A percentile compares a stretch with the other conserved stretches of the same genome.
These are phyloP conservation scores for Chondrilla cf. caribensis DNA, from an alignment of 37 sponge, comb jelly and placozoan genomes.

Conservation along the genomic window DNA sequence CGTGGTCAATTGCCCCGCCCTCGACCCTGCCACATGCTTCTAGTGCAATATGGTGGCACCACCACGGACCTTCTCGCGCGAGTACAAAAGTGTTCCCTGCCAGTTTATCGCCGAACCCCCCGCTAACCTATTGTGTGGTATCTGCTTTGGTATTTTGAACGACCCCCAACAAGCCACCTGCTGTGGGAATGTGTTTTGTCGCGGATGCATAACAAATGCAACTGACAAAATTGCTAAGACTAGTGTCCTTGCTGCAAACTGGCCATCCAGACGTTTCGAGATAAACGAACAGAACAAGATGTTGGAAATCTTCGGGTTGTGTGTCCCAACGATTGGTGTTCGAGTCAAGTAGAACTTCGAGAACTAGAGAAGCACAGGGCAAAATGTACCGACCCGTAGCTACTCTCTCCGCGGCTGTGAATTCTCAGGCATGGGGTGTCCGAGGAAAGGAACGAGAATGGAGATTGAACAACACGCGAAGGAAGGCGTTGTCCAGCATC, in stretches of 20 bases:
- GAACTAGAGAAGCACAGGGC: background rate
- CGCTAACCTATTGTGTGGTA: background rate
- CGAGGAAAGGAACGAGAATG: background rate
- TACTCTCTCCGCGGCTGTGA: background rate
- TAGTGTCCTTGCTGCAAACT: background rate
- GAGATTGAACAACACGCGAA: background rate
- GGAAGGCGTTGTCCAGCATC: no score
- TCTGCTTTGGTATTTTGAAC: background rate
- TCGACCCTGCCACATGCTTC: no score
- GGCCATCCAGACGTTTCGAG: background rate
- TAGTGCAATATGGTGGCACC: no score
- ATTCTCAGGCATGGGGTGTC: background rate
- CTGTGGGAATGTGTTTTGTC: conserved; percentile 14
- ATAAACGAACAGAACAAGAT: conserved; percentile 6
- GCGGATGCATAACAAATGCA: background rate
- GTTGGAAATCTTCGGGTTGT: background rate
- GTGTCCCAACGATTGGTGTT: background rate
- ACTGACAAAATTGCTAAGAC: background rate
- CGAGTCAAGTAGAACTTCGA: background rate
- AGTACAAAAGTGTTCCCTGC: background rate
- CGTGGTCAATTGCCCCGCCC: no score
- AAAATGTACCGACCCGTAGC: background rate
- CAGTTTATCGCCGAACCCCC: background rate
- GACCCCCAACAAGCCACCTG: conserved; percentile 8
- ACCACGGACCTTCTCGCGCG: no score